These are phyloP conservation scores for Prionace glauca DNA, from an alignment of 2,797 vertebrate species.

Conservation along the genomic window DNA sequence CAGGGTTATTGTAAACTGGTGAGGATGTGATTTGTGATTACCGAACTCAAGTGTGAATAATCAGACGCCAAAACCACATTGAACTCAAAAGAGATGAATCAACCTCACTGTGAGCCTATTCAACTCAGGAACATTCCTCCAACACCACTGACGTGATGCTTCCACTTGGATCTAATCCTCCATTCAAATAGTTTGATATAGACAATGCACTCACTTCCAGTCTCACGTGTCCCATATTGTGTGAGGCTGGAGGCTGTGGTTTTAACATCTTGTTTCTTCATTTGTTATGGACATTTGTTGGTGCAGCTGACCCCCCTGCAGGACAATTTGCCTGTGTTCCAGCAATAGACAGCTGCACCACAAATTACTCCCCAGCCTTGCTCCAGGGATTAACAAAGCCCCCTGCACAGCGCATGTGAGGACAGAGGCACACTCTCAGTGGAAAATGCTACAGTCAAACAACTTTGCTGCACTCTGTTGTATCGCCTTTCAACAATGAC, in stretches of 20 bases:
- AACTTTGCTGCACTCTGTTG: slow-evolving; percentile 51
- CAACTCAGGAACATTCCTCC: slow-evolving; percentile 50
- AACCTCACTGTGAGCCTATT: slow-evolving; percentile 29
- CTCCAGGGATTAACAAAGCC: slow-evolving; percentile 70
- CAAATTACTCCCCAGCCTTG: slow-evolving; percentile 79
- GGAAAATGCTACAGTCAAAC: slow-evolving; percentile 12
- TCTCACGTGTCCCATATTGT: slow-evolving; percentile 52
- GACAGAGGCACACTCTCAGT: slow-evolving; percentile 48
- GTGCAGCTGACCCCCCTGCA: slow-evolving; percentile 76
- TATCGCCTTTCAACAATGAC: slow-evolving; percentile 60
- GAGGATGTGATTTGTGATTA: not conserved
- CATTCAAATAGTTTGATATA: slow-evolving; percentile 54
- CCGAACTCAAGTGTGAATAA: slow-evolving; percentile 1
- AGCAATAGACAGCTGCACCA: slow-evolving; percentile 77
- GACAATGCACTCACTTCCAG: slow-evolving; percentile 47
- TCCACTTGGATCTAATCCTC: slow-evolving; percentile 56
- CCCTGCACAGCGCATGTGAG: slow-evolving; percentile 58
- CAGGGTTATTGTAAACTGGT: not conserved
- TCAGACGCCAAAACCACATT: not conserved
- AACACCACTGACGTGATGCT: slow-evolving; percentile 50
- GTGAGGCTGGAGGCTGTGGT: slow-evolving; percentile 47
- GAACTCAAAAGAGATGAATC: not conserved
- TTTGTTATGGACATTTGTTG: slow-evolving; percentile 76
- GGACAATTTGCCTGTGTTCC: slow-evolving; percentile 77
- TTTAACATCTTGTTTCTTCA: slow-evolving; percentile 73